phyloP scores from a whole-genome alignment of 1,140 invertebrate species.

The Anastatus disparis region DNA sequence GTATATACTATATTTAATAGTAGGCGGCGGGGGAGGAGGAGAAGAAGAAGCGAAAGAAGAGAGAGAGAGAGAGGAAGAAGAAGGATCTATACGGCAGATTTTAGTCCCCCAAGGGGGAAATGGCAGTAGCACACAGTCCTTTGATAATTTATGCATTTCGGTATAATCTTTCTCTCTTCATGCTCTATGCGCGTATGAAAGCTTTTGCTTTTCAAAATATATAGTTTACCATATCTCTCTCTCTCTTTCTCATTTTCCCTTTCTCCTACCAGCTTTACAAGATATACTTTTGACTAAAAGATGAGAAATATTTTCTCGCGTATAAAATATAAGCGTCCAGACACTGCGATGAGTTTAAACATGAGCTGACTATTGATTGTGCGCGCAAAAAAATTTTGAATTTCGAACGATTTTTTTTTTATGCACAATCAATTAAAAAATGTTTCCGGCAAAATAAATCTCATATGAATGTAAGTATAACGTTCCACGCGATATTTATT shows the following conservation, averaged over 20 bases:
- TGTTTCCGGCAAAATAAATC: too few relatives aligned
- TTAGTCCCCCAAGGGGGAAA: slow-evolving; percentile 43
- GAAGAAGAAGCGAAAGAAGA: neutral
- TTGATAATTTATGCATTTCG: slow-evolving; percentile 62
- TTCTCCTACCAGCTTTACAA: neutral
- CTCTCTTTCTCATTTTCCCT: slow-evolving; percentile 23
- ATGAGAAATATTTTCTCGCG: slow-evolving; percentile 32
- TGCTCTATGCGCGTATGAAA: slow-evolving; percentile 30
- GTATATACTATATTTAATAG: slow-evolving; percentile 21
- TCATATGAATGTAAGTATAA: too few relatives aligned
- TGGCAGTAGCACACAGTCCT: slow-evolving; percentile 47
- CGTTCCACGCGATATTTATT: too few relatives aligned
- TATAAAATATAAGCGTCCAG: slow-evolving; percentile 22
- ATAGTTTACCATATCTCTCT: neutral
- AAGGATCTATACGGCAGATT: neutral
- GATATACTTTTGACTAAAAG: slow-evolving; percentile 36
- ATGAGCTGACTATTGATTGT: too few relatives aligned
- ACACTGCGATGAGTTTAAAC: too few relatives aligned
- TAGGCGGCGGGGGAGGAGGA: too few relatives aligned
- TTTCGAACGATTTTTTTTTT: too few relatives aligned
- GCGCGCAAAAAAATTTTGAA: too few relatives aligned
- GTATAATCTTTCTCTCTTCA: slow-evolving; percentile 59
- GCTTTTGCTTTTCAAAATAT: too few relatives aligned
- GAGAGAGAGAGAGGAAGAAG: slow-evolving; percentile 12
- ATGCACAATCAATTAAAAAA: too few relatives aligned